Percentiles rank a stretch among this genome's conserved stretches.
These are phyloP conservation scores for Eumeta japonica DNA, from an alignment of 1,140 invertebrate genomes.

Conservation along the genomic window DNA sequence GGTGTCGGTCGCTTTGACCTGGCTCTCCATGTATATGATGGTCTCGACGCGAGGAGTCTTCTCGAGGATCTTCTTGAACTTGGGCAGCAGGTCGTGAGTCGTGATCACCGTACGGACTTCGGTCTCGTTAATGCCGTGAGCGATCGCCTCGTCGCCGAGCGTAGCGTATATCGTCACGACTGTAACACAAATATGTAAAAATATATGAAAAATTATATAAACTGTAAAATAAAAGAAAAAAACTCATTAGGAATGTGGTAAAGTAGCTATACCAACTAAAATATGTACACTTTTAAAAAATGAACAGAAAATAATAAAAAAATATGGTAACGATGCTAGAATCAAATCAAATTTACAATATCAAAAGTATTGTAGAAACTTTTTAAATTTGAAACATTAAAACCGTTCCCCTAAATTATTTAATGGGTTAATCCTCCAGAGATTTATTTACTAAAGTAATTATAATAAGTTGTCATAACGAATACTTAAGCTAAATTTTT, in stretches of 20 bases:
- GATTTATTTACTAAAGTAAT: no score
- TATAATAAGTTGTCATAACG: no score
- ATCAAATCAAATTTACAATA: no score
- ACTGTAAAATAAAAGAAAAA: not conserved
- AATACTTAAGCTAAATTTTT: no score
- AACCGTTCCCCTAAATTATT: no score
- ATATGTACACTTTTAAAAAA: no score
- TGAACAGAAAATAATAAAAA: no score
- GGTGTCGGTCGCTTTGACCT: constrained; percentile 69
- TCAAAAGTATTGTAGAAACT: no score
- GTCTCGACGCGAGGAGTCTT: constrained; percentile 71
- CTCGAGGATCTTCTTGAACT: constrained; percentile 77
- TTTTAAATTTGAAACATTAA: no score
- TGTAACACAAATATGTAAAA: constrained; percentile 25
- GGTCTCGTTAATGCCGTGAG: constrained; percentile 94
- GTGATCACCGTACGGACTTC: constrained; percentile 90
- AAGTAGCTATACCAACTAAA: not conserved
- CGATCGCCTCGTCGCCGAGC: constrained; percentile 92
- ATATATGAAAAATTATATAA: constrained; percentile 23
- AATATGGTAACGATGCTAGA: no score
- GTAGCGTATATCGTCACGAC: constrained; percentile 97
- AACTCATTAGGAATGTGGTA: not conserved
- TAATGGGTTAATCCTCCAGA: no score
- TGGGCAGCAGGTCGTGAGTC: constrained; percentile 83
- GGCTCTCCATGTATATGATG: constrained; percentile 88